phyloP scores from a whole-genome alignment of 2,888 invertebrate genomes.

The Leuctra nigra region DNA sequence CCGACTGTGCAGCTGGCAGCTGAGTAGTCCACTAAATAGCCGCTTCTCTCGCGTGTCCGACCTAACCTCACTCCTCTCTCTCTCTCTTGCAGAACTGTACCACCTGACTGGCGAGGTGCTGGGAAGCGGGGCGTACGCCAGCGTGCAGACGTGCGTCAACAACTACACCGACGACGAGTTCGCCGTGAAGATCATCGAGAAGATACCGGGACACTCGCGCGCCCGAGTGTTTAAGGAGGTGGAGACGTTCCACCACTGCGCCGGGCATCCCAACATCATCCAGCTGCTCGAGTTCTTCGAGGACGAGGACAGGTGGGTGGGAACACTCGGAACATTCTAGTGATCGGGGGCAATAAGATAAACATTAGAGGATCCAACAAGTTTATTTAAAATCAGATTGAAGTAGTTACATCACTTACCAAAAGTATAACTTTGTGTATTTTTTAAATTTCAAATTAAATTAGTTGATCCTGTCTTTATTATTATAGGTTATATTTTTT shows the following conservation, averaged over 20 bases:
- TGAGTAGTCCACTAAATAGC: no score
- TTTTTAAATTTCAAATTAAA: no score
- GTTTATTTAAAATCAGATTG: background rate
- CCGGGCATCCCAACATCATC: constrained; percentile 95
- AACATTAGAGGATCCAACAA: background rate
- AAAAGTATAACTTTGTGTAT: no score
- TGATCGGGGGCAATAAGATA: no score
- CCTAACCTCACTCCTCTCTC: no score
- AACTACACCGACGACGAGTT: constrained; percentile 88
- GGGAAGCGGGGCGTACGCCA: constrained; percentile 95
- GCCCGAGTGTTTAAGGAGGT: constrained; percentile 96
- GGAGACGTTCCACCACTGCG: constrained; percentile 97
- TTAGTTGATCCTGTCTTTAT: no score
- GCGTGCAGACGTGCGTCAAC: constrained; percentile 89
- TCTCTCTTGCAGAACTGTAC: constrained; percentile 70
- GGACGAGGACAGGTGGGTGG: constrained; percentile 71
- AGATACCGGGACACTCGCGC: constrained; percentile 89
- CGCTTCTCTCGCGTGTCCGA: no score
- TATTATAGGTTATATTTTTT: no score
- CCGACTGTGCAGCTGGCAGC: no score
- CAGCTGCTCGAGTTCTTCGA: constrained; percentile 97
- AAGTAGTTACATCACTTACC: background rate
- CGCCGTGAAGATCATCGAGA: constrained; percentile 96
- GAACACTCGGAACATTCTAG: background rate
- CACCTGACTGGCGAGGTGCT: constrained; percentile 91